Conservation (phyloP, 2,113 vertebrate species). For the Datnioides undecimradiatus region DNA sequence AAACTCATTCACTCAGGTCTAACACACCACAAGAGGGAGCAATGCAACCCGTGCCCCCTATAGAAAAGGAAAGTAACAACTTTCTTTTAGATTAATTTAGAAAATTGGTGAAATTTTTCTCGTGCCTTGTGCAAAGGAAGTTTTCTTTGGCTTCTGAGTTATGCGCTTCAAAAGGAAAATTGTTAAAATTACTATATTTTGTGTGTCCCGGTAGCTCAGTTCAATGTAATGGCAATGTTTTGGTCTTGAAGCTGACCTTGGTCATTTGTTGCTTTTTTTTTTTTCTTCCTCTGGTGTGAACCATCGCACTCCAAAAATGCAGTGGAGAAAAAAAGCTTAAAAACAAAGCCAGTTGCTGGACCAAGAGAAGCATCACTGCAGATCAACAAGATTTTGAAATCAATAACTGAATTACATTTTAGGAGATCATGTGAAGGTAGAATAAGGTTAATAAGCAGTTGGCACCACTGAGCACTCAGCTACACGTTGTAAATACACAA, state of each 20-base stretch:
- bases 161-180: not conserved
- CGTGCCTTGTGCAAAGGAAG: not conserved
- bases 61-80: not conserved
- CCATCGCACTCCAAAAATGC: not conserved
- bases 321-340: not conserved
- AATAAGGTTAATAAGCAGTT: conserved; percentile 31
- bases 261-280: conserved; percentile 2
- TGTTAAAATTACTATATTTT: not conserved
- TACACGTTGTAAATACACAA: not conserved
- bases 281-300: not conserved
- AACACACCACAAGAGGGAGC: not conserved
- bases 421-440: not conserved
- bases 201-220: not conserved
- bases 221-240: not conserved
- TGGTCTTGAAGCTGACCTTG: not conserved
- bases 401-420: conserved; percentile 29
- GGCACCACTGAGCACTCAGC: not conserved
- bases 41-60: not conserved
- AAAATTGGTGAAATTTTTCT: not conserved
- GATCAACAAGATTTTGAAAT: conserved; percentile 34
- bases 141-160: not conserved
- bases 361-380: not conserved
- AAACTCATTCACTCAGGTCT: not conserved
- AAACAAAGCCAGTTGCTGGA: not conserved
- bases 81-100: no score